Evolutionary conservation across 2,797 vertebrate species (phyloP).

Genomic region (Hyperoplus lanceolatus): DNA sequence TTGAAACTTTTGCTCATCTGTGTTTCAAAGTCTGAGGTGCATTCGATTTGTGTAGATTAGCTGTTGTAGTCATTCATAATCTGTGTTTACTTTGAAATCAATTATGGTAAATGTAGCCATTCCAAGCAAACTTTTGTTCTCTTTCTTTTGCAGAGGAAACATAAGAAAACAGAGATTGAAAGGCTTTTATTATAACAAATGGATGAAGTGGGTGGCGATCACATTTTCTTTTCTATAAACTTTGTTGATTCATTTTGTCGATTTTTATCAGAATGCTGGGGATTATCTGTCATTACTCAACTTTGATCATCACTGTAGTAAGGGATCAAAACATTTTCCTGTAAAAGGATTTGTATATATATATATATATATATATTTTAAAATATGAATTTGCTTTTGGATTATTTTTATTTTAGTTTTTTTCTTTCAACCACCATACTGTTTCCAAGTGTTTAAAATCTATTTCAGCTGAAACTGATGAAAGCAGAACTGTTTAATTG

Average conservation of each 20-base stretch:
- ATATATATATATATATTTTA: constrained; percentile 84
- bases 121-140: constrained; percentile 87
- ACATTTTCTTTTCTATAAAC: constrained; percentile 67
- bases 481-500: constrained; percentile 76
- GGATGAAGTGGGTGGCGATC: constrained; percentile 84
- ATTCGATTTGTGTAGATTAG: constrained; percentile 67
- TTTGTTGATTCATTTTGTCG: constrained; percentile 59
- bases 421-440: constrained; percentile 70
- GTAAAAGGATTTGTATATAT: constrained; percentile 81
- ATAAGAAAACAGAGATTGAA: constrained; percentile 85
- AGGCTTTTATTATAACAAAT: constrained; percentile 85
- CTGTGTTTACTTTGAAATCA: constrained; percentile 69
- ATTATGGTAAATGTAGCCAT: constrained; percentile 77
- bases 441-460: constrained; percentile 80
- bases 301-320: constrained; percentile 81
- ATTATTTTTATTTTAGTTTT: constrained; percentile 61
- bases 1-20: constrained; percentile 53
- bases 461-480: constrained; percentile 70
- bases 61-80: constrained; percentile 61
- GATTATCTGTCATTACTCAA: constrained; percentile 65
- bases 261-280: constrained; percentile 70
- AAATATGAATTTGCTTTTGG: constrained; percentile 76
- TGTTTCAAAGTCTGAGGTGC: constrained; percentile 61
- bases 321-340: constrained; percentile 81
- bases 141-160: constrained; percentile 88